Conservation (phyloP, 1,140 invertebrate species). For the Achatina immaculata region DNA sequence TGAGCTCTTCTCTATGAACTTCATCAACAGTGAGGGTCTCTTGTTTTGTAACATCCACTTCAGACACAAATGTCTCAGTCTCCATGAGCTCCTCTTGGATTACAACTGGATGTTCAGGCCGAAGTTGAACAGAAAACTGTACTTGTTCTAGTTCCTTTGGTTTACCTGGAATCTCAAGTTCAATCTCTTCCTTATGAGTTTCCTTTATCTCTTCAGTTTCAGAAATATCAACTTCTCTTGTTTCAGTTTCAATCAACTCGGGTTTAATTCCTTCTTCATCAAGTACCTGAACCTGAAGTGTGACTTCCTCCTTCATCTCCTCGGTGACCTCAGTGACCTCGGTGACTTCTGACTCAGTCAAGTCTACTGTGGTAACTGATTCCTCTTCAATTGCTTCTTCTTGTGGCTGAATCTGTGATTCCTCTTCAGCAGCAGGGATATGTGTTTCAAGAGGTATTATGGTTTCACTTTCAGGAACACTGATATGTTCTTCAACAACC, state of each 20-base stretch:
- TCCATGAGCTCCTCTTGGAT: slow-evolving; percentile 37
- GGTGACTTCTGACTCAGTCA: slow-evolving; percentile 25
- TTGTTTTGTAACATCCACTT: slow-evolving; percentile 36
- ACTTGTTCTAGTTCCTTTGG: slow-evolving; percentile 53
- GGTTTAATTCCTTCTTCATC: slow-evolving; percentile 48
- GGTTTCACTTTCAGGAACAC: slow-evolving; percentile 35
- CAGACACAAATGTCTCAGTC: slow-evolving; percentile 40
- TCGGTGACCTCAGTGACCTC: slow-evolving; percentile 34
- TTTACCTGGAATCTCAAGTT: slow-evolving; percentile 52
- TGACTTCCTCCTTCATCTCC: slow-evolving; percentile 46
- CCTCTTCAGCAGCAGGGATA: slow-evolving; percentile 45
- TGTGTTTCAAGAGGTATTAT: slow-evolving; percentile 45
- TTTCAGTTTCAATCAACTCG: slow-evolving; percentile 43
- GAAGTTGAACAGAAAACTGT: slow-evolving; percentile 54
- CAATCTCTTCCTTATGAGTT: slow-evolving; percentile 58
- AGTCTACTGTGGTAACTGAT: neutral
- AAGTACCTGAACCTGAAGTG: slow-evolving; percentile 49
- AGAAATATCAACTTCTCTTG: slow-evolving; percentile 40
- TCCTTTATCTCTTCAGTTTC: slow-evolving; percentile 52
- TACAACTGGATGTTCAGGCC: slow-evolving; percentile 33
- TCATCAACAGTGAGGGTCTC: slow-evolving; percentile 39
- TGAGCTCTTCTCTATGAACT: slow-evolving; percentile 50
- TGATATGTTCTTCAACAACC: slow-evolving; percentile 28
- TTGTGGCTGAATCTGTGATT: slow-evolving; percentile 42
- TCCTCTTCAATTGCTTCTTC: slow-evolving; percentile 28